Evolutionary conservation across 2,797 vertebrate species (phyloP), one percentile per base, ranked within the genome.

Genomic region (Mus spretus): DNA sequence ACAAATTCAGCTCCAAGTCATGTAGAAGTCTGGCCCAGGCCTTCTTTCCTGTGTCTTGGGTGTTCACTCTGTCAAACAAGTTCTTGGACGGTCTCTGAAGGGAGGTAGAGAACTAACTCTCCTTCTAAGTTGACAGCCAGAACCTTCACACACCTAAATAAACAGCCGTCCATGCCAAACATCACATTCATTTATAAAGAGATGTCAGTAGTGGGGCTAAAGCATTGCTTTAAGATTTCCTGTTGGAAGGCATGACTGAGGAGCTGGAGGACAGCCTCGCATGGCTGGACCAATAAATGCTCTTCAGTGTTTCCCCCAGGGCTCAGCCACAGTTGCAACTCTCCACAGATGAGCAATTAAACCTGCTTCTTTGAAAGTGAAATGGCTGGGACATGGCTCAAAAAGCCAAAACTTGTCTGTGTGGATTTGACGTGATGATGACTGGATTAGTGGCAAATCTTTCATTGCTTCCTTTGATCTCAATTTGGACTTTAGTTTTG

Each of bases 81-180:
- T 92, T 96, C 0, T 6, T 91, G 98, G 75, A 96, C 94, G 90
- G 93, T 91, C 97, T 94, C 98, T 98, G 95, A 98, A 98, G 97
- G 97, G 96, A 97, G 70, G 86, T 85, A 97, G 96, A 90, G 97
- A 97, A 97, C 90, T 90, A 95, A 82, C 93, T 98, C 96, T 91
- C 95, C 95, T 86, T 98, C 97, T 97, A 97, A 97, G 85, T 97
- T 98, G 97, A 97, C 97, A 97, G 6, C 72, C 97, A 98, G 97
- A 98, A 95, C 90, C 94, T 95, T 98, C 97, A 97, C 96, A 92
- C 98, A 98, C 98, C 98, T 98, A 98, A 98, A 98, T 97, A 98
- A 98, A 98, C 97, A 98, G 53, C 50, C 6, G 2, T 95, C 57
- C 22, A 19, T 86, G 98, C 98, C 98, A 98, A 98, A 0, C 4